A percentile compares a stretch with the other conserved stretches of the same genome.
Evolutionary conservation across 1,140 invertebrate genomes (phyloP).

Genomic region (Caenorhabditis inopinata): DNA sequence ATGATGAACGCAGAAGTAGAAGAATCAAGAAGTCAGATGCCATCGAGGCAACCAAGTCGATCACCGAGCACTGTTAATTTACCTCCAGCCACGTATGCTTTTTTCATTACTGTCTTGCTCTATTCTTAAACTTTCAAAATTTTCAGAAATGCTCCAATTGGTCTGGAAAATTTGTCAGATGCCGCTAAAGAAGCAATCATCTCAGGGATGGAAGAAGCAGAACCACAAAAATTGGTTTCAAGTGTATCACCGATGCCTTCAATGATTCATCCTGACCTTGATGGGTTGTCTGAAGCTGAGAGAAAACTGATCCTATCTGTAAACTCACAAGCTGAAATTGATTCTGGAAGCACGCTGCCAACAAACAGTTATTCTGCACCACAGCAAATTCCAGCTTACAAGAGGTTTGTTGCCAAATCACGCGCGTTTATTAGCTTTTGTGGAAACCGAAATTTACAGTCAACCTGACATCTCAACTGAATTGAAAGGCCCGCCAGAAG

Average conservation of each 20-base stretch:
- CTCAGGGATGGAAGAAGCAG: slow-evolving; percentile 57
- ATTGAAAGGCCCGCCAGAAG: slow-evolving; percentile 19
- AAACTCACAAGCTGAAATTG: slow-evolving; percentile 64
- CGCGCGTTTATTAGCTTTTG: neutral
- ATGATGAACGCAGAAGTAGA: slow-evolving; percentile 65
- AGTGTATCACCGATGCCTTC: neutral
- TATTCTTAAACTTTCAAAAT: neutral
- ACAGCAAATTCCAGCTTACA: neutral
- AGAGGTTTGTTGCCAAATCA: neutral
- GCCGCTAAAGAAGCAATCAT: slow-evolving; percentile 59
- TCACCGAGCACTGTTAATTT: neutral
- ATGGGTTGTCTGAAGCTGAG: slow-evolving; percentile 62
- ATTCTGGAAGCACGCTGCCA: slow-evolving; percentile 32
- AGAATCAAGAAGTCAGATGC: slow-evolving; percentile 1
- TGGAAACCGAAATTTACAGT: neutral
- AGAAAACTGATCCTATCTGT: slow-evolving; percentile 61
- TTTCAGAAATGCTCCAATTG: slow-evolving; percentile 27
- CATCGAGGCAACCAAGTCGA: neutral
- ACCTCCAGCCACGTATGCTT: neutral
- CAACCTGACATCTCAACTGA: neutral
- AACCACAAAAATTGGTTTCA: neutral
- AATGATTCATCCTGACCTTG: slow-evolving; percentile 57
- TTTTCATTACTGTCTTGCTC: neutral
- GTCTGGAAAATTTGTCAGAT: slow-evolving; percentile 53
- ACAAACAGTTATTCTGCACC: neutral